Percentiles rank a stretch among this genome's conserved stretches.
Evolutionary conservation across 2,797 vertebrate genomes (phyloP).

Genomic region (Ctenopoma multispine): DNA sequence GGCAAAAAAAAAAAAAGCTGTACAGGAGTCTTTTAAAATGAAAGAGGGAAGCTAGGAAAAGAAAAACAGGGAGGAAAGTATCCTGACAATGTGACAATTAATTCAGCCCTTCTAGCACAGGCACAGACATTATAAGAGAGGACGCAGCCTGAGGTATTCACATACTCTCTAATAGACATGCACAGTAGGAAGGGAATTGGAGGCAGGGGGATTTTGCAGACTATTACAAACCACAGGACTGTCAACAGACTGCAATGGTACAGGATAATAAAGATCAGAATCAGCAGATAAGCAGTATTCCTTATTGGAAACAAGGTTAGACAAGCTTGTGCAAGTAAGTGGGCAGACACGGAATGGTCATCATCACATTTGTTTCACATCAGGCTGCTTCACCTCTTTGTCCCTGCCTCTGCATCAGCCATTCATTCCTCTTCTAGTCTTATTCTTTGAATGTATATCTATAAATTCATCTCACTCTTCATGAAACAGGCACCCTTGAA

Average conservation of each 20-base stretch:
- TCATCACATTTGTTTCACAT: background rate
- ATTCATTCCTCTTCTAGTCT: no score
- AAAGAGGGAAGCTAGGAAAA: constrained; percentile 8
- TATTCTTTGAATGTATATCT: no score
- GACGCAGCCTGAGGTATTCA: constrained; percentile 61
- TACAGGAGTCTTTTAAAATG: constrained; percentile 12
- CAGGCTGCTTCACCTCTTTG: no score
- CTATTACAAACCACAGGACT: constrained; percentile 45
- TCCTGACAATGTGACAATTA: constrained; percentile 46
- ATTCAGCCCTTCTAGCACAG: constrained; percentile 51
- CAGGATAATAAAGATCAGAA: constrained; percentile 21
- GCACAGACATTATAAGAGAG: constrained; percentile 39
- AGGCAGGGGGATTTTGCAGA: constrained; percentile 5
- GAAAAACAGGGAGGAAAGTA: constrained; percentile 9
- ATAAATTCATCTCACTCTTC: no score
- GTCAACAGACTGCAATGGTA: constrained; percentile 39
- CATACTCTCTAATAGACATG: constrained; percentile 41
- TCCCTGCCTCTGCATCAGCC: no score
- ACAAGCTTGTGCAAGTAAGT: constrained; percentile 10
- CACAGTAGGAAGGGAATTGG: background rate
- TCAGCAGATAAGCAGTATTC: constrained; percentile 27
- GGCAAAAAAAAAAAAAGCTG: constrained; percentile 11
- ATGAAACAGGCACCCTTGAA: no score
- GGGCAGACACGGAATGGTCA: background rate
- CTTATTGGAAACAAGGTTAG: constrained; percentile 25